Conservation (phyloP, 2,888 invertebrate genomes). For the Torymus texanus region DNA sequence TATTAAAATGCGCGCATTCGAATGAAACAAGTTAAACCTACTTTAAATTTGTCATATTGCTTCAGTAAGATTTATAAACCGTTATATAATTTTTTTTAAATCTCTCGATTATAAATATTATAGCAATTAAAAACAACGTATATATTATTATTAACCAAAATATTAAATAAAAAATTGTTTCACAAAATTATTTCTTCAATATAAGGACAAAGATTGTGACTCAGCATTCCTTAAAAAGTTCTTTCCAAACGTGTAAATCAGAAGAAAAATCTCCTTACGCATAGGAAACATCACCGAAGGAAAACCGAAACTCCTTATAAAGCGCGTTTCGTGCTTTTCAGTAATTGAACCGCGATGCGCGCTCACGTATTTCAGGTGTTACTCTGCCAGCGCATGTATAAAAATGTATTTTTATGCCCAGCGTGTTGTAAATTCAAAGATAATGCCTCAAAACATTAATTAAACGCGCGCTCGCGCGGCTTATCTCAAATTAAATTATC, state of each 20-base stretch:
- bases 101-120: too few relatives aligned
- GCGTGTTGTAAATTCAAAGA: constrained; percentile 41
- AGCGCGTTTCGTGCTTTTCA: constrained; percentile 31
- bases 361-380: constrained; percentile 17
- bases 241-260: background rate
- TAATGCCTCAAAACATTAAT: constrained; percentile 45
- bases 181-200: too few relatives aligned
- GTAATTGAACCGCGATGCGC: constrained; percentile 29
- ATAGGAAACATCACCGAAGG: background rate
- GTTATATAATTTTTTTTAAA: too few relatives aligned
- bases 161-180: too few relatives aligned
- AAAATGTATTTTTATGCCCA: constrained; percentile 47
- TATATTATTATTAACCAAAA: too few relatives aligned
- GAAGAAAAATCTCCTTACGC: background rate
- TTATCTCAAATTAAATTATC: constrained; percentile 50
- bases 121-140: too few relatives aligned
- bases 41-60: too few relatives aligned
- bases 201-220: too few relatives aligned
- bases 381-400: constrained; percentile 29
- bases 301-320: background rate
- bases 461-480: background rate
- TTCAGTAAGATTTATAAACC: too few relatives aligned
- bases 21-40: too few relatives aligned
- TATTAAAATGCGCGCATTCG: too few relatives aligned
- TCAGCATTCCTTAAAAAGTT: background rate